Evolutionary conservation across 35 echinoderm and acorn worm genomes (phyloP).

Genomic region (Ptychodera flava): DNA sequence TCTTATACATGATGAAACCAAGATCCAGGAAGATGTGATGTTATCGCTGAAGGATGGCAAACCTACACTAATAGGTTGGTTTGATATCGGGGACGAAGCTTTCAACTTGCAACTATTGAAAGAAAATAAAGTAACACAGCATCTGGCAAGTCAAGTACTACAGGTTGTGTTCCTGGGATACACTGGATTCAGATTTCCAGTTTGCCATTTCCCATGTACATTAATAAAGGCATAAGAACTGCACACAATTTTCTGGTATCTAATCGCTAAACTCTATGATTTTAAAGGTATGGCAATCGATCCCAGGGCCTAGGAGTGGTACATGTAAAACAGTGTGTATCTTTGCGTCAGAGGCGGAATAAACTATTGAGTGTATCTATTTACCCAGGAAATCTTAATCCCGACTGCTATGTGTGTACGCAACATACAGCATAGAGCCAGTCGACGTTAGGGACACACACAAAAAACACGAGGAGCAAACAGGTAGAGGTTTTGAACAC

Average conservation of each 20-base stretch:
- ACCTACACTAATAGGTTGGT: slow-evolving; percentile 13
- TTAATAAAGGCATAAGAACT: slow-evolving; percentile 11
- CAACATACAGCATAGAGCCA: no score
- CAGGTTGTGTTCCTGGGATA: slow-evolving; percentile 21
- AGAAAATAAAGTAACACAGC: neutral
- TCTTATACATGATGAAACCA: slow-evolving; percentile 22
- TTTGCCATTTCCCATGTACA: slow-evolving; percentile 20
- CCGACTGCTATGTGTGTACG: no score
- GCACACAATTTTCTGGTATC: slow-evolving; percentile 9
- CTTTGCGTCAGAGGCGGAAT: no score
- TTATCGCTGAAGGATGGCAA: slow-evolving; percentile 9
- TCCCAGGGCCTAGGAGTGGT: no score
- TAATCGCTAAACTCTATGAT: slow-evolving; percentile 18
- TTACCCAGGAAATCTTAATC: no score
- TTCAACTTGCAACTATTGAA: slow-evolving; percentile 16
- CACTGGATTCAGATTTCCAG: slow-evolving; percentile 12
- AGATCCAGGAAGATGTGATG: no score
- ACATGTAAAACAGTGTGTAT: no score
- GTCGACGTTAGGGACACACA: no score
- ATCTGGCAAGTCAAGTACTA: slow-evolving; percentile 18
- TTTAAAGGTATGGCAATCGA: no score
- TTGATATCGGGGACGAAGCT: slow-evolving; percentile 23
- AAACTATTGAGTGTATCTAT: no score
- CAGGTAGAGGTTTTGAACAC: no score
- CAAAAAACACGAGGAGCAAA: no score